Evolutionary conservation across 2,797 vertebrate species (phyloP).

Genomic region (Bradypus variegatus): DNA sequence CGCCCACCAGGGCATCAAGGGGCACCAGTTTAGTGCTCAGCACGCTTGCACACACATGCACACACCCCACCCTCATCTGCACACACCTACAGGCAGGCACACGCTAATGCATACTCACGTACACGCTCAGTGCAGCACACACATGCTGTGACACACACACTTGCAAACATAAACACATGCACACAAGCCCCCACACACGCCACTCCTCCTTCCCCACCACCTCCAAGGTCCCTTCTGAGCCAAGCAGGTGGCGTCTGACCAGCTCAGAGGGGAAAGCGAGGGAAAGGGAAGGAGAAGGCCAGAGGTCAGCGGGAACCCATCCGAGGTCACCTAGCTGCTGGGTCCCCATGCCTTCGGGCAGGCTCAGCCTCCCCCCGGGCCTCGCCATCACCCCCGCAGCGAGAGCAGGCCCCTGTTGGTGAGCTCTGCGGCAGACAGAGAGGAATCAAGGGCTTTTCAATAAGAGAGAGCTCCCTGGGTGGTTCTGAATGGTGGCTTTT

Average conservation of each 20-base stretch:
- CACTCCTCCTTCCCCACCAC: background rate
- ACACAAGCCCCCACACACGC: background rate
- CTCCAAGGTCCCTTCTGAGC: background rate
- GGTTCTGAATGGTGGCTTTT: conserved; percentile 62
- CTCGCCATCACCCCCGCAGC: conserved; percentile 50
- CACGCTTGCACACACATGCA: background rate
- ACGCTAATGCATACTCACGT: background rate
- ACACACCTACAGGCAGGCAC: too few species aligned
- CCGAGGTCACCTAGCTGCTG: too few species aligned
- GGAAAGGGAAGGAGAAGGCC: conserved; percentile 1
- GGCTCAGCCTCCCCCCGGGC: conserved; percentile 22
- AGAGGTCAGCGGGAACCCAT: conserved; percentile 35
- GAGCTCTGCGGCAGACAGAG: conserved; percentile 15
- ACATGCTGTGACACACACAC: background rate
- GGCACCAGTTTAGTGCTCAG: conserved; percentile 29
- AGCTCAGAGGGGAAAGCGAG: background rate
- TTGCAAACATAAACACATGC: too few species aligned
- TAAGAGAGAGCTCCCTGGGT: conserved; percentile 55
- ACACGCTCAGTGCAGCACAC: background rate
- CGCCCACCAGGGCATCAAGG: background rate
- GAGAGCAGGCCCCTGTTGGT: conserved; percentile 51
- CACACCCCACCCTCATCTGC: accelerated
- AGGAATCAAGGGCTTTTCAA: conserved; percentile 45
- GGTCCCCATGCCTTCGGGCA: background rate
- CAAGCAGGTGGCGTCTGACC: conserved; percentile 16